Percentiles rank a stretch among this genome's conserved stretches.
These are phyloP conservation scores for Mylabris phalerata DNA, from an alignment of 1,140 invertebrate species.

Conservation along the genomic window DNA sequence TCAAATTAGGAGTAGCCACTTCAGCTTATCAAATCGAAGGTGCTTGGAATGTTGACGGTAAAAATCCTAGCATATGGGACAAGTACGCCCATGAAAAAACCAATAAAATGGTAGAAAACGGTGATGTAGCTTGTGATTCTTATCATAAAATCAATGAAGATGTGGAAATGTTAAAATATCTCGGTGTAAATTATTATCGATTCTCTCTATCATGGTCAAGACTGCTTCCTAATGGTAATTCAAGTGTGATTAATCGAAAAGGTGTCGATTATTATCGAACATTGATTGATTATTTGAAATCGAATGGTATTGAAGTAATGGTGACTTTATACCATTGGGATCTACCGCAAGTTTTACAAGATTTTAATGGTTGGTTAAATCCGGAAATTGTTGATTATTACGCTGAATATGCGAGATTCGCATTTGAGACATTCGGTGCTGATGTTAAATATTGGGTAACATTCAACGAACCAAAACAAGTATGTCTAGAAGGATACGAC, in stretches of 20 bases:
- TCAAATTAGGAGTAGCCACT: conserved; percentile 36
- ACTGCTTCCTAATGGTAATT: neutral
- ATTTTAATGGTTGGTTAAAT: conserved; percentile 37
- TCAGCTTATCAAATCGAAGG: conserved; percentile 41
- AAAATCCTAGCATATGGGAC: conserved; percentile 52
- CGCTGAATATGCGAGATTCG: conserved; percentile 34
- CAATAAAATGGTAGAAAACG: conserved; percentile 42
- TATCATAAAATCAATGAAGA: conserved; percentile 52
- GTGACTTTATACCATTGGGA: conserved; percentile 46
- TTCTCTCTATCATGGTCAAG: conserved; percentile 56
- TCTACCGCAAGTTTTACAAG: conserved; percentile 34
- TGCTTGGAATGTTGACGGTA: conserved; percentile 40
- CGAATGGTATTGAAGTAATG: conserved; percentile 54
- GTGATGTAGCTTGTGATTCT: conserved; percentile 51
- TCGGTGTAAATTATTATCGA: conserved; percentile 45
- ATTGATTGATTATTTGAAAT: conserved; percentile 51
- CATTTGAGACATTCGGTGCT: conserved; percentile 27
- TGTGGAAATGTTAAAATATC: conserved; percentile 42
- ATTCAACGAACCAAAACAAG: conserved; percentile 45
- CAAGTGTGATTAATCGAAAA: conserved; percentile 32
- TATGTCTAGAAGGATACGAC: conserved; percentile 27
- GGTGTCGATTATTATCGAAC: conserved; percentile 58
- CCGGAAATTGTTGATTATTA: conserved; percentile 32
- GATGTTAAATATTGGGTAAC: conserved; percentile 46
- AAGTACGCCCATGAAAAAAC: conserved; percentile 45